Evolutionary conservation across 2,113 vertebrate species (phyloP), one percentile per base, ranked within the genome.

Genomic region (Chaenocephalus aceratus): DNA sequence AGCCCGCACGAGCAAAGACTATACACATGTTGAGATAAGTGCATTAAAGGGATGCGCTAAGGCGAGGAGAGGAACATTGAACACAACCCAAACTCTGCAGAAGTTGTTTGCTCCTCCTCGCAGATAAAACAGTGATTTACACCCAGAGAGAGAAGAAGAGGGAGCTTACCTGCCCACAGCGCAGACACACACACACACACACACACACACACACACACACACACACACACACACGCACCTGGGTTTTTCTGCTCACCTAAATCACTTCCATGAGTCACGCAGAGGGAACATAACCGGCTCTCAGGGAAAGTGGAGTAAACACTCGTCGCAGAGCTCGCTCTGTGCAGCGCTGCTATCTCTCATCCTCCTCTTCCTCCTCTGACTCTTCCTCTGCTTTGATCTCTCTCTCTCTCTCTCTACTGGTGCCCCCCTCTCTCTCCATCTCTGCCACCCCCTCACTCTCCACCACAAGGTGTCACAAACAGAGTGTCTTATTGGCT

Each of bases 401-500:
- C 80, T 80, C 85, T 68, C 79, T 57, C 21, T 21, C 75, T 44
- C 54, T 60, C 59, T 23, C 18, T 59, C 45, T 52, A 81, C 63
- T n/a, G 56, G 66, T 72, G 77, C 30, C 75, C 45, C 62, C 14
- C 71, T 30, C 76, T 68, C 72, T 78, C 87, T 62, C 78, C 51
- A 57, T 74, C 72, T 44, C 69, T 82, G 59, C 88, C 79, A 63
- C 87, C 82, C 80, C 77, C 83, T 77, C 87, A 65, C 71, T 72
- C 78, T 87, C 86, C 49, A 79, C 68, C 84, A 87, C 82, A 91
- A 91, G 87, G 91, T 91, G 86, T 89, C 86, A 91, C 88, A 92
- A 85, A 83, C 82, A 85, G 44, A 80, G 77, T 65, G 73, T 88
- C 80, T 80, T 81, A 90, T 85, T 88, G 86, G 83, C 79, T 87